Evolutionary conservation across 2,888 invertebrate genomes (phyloP).

Genomic region (Dione juno): DNA sequence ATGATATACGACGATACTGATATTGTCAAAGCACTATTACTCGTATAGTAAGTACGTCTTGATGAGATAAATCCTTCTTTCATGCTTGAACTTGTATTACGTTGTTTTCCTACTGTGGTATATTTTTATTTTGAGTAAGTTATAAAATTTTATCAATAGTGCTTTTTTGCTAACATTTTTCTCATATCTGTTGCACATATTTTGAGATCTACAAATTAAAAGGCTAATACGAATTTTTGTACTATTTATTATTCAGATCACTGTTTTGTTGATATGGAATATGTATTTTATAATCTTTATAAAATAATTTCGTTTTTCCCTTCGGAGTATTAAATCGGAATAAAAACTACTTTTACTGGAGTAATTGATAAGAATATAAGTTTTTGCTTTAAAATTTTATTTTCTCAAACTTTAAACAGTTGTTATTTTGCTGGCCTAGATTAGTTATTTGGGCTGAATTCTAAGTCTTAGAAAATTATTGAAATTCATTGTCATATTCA

Average conservation of each 20-base stretch:
- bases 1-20: slow-evolving; percentile 30
- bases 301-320: too few species aligned
- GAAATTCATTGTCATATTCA: background rate
- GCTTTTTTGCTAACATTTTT: background rate
- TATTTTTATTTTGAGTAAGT: background rate
- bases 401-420: too few species aligned
- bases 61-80: background rate
- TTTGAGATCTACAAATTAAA: background rate
- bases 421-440: too few species aligned
- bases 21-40: background rate
- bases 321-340: too few species aligned
- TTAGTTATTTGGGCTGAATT: background rate
- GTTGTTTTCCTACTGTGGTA: background rate
- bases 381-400: too few species aligned
- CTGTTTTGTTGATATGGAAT: background rate
- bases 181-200: background rate
- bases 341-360: too few species aligned
- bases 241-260: background rate
- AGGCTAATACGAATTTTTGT: background rate
- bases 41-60: background rate
- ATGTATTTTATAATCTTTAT: too few species aligned
- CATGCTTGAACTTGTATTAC: background rate
- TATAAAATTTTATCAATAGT: background rate
- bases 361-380: too few species aligned
- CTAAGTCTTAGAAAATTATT: background rate